Base-by-base conservation (phyloP, 2,797 vertebrate genomes). In the Vireo griseus region DNA sequence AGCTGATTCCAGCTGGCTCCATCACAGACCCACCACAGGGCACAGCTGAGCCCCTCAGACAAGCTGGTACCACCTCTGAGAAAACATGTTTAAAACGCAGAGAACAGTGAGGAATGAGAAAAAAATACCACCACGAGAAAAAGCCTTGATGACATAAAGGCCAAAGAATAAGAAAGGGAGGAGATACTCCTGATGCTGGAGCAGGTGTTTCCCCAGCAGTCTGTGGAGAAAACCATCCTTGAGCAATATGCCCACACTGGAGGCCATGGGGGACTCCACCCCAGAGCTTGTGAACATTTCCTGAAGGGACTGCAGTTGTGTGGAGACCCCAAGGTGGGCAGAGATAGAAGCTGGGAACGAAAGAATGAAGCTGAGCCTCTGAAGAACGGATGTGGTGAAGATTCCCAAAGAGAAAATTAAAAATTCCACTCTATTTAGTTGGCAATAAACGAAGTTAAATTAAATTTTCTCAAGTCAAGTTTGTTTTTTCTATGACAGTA, bases 11-110 rank as follows among this genome's bases (percentile, higher is more conserved):
- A 71, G 35, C n/a, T 10, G 3, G 31, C 29, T 67, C 35, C 37
- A 52, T 16, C 58, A 24, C 0, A 0, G 10, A 68, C 28, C 3
- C 50, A 72, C 48, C 3, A 5, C 62, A 65, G 11, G 17, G 17
- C 50, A 63, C 50, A 79, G 42, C n/a, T 73, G 20, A 79, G 13
- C 4, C 39, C 12, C 6, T 35, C 44, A 88, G 16, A 73, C 25
- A 44, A 35, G 33, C 11, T 39, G 15, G 7, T 44, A 25, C 8
- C 3, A 3, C 10, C 28, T 24, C 45, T 55, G n/a, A 12, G 7
- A 79, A 65, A 90, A 44, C 6, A 15, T 22, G 10, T 29, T 58
- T 55, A 47, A 82, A 91, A 74, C 31, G 45, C 6, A 51, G 14
- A 58, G 9, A 84, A 24, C 11, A 22, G 24, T 26, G 9, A 57